Conservation (phyloP, 2,797 vertebrate species). For the Silurus aristotelis region DNA sequence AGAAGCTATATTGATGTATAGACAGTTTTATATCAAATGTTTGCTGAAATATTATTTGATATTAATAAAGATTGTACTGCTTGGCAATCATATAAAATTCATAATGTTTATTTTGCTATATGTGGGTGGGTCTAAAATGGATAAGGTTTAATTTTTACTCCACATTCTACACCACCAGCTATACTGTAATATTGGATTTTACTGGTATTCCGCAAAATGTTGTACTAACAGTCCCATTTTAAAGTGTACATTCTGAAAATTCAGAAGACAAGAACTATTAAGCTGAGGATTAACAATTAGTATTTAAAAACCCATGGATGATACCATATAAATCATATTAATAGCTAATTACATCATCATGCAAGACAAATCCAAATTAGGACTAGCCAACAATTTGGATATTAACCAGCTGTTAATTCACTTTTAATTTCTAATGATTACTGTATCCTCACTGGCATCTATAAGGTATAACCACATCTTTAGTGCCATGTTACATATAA, state of each 20-base stretch:
- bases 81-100: background rate
- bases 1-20: background rate
- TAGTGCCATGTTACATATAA: background rate
- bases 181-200: background rate
- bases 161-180: background rate
- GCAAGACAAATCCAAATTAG: background rate
- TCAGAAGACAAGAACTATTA: background rate
- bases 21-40: background rate
- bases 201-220: background rate
- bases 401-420: background rate
- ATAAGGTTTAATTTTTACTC: background rate
- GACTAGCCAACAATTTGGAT: background rate
- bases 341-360: background rate
- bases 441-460: background rate
- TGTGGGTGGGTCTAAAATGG: background rate
- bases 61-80: background rate
- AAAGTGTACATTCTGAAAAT: background rate
- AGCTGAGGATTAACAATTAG: background rate
- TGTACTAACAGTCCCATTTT: background rate
- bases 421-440: background rate
- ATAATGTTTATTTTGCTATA: background rate
- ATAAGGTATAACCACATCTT: background rate
- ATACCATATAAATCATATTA: background rate
- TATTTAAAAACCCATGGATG: background rate
- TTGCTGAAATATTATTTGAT: background rate